Evolutionary conservation across 2,113 vertebrate genomes (phyloP), one percentile per base, ranked within the genome.

Genomic region (Smithornis capensis): DNA sequence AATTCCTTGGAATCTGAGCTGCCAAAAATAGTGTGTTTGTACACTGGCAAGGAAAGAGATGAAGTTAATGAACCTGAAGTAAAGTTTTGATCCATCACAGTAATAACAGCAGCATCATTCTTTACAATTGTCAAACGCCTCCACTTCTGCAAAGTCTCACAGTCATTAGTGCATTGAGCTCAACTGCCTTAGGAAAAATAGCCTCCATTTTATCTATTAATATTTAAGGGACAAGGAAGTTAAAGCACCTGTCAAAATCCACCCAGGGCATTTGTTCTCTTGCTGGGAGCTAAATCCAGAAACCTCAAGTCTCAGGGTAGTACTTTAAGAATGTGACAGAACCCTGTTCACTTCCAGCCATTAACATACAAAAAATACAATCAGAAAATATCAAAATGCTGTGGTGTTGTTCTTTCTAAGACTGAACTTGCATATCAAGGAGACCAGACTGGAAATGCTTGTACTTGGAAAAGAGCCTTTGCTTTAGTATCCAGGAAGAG

Each of bases 11-110:
- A 86, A 52, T 38, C 21, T 23, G 28, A 69, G 67, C 67, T 90
- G 50, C 67, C 82, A 87, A 80, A 95, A 95, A 76, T 19, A 83
- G 37, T 25, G 14, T 83, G 75, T 95, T 97, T 93, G 70, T 83
- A 65, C 33, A 47, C 29, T 83, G 77, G 62, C 87, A 93, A 75
- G 47, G 3, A 4, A 82, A 82, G 94, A 74, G 64, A 83, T 67
- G 63, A 73, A 90, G 91, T 92, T 92, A 97, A 97, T 92, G 96
- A 95, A 76, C 67, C 84, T 47, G 42, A 91, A 89, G 90, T 70
- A 65, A 94, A 85, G 87, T 94, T 95, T 93, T 95, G 96, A 96
- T 95, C 70, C 82, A 90, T 91, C 91, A 85, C 63, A 45, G 45
- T 31, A 91, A 76, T 67, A 96, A 89, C 55, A 83, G 75, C 55